These are phyloP conservation scores for Parasteatoda tepidariorum DNA, from an alignment of 1,140 invertebrate species.

Conservation along the genomic window DNA sequence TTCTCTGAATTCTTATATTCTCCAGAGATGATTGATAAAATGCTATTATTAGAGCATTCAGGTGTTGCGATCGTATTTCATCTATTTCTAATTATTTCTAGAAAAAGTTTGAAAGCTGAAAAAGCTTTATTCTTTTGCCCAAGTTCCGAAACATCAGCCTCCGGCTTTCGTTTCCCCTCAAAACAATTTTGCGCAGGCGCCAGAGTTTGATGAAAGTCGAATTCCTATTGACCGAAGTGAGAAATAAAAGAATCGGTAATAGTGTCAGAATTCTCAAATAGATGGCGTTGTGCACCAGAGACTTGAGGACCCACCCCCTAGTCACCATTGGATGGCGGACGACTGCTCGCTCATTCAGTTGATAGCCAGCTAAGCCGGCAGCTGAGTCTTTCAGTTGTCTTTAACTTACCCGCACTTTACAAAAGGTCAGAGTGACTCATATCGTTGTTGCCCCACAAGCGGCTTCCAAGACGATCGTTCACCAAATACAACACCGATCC, in stretches of 20 bases:
- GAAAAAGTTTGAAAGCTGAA: no score
- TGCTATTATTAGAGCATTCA: no score
- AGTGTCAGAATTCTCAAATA: neutral
- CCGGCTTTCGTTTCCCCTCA: no score
- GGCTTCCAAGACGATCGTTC: no score
- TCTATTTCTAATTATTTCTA: no score
- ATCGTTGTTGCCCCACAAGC: no score
- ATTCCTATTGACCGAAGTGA: constrained; percentile 44
- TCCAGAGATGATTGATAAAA: no score
- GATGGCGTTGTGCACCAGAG: constrained; percentile 32
- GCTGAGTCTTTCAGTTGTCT: neutral
- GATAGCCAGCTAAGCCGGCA: neutral
- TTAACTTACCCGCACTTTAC: neutral
- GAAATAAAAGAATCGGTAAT: neutral
- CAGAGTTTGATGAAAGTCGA: constrained; percentile 54
- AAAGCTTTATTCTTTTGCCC: no score
- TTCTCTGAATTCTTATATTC: no score
- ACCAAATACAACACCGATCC: neutral
- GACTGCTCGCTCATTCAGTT: constrained; percentile 37
- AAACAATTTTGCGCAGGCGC: constrained; percentile 12
- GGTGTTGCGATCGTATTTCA: no score
- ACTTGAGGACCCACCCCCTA: neutral
- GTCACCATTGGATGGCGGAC: constrained; percentile 44
- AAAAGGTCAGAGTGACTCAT: constrained; percentile 53
- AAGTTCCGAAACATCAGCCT: neutral